Percentiles rank a stretch among this genome's conserved stretches.
Conservation (phyloP, 2,113 vertebrate genomes). For the Thymallus thymallus region DNA sequence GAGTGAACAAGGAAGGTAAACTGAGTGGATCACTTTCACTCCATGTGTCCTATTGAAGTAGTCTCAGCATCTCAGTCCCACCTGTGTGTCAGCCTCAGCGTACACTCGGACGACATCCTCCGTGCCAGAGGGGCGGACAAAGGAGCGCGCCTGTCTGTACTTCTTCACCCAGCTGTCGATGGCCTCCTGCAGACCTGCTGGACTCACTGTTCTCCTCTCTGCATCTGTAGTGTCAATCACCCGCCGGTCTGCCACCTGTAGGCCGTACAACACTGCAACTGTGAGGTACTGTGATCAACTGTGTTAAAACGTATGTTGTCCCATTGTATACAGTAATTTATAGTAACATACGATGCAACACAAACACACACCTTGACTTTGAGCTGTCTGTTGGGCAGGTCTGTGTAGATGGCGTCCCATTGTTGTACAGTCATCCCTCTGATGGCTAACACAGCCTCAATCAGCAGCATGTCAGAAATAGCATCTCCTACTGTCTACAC, state of each 20-base stretch:
- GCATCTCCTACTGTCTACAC: slow-evolving; percentile 89
- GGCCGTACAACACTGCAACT: not conserved
- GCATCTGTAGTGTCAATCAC: slow-evolving; percentile 87
- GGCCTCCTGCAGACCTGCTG: slow-evolving; percentile 83
- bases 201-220: slow-evolving; percentile 80
- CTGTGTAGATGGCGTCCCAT: slow-evolving; percentile 86
- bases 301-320: no score
- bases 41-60: not conserved
- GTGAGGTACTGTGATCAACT: no score
- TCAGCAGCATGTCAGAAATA: slow-evolving; percentile 90
- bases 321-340: no score
- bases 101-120: slow-evolving; percentile 92
- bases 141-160: slow-evolving; percentile 79
- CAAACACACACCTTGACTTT: slow-evolving; percentile 84
- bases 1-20: not conserved
- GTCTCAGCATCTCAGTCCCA: slow-evolving; percentile 56
- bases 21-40: not conserved
- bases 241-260: slow-evolving; percentile 84
- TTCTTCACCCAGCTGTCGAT: slow-evolving; percentile 80
- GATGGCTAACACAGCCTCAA: slow-evolving; percentile 87
- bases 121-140: slow-evolving; percentile 94
- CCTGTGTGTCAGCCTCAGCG: slow-evolving; percentile 90
- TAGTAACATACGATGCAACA: not conserved
- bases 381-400: slow-evolving; percentile 91
- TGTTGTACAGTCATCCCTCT: slow-evolving; percentile 85